Evolutionary conservation across 2,113 vertebrate species (phyloP).

Genomic region (Dromas ardeola): DNA sequence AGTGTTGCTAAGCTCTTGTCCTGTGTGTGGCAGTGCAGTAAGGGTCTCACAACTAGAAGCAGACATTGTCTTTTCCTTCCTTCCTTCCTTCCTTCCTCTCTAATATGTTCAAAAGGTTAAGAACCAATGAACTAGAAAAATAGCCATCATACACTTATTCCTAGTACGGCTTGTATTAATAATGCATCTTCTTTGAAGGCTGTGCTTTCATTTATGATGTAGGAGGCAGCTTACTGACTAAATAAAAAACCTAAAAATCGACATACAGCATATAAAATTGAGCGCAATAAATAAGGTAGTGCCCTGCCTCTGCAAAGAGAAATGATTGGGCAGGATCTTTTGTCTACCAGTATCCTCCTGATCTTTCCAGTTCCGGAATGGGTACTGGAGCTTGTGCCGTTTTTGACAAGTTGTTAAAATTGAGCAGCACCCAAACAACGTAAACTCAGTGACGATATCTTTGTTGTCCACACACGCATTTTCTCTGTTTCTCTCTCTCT

Average conservation of each 20-base stretch:
- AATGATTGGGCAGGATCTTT: neutral
- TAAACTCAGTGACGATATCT: neutral
- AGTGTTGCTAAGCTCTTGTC: neutral
- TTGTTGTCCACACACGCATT: neutral
- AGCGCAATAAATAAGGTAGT: neutral
- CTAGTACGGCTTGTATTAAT: neutral
- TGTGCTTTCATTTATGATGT: neutral
- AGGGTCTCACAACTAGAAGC: neutral
- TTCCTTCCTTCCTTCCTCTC: neutral
- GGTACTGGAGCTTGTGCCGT: neutral
- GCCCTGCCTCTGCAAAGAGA: neutral
- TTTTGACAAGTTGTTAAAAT: neutral
- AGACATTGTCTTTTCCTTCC: neutral
- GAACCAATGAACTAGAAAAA: neutral
- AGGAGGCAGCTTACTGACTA: neutral
- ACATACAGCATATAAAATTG: neutral
- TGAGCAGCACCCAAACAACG: neutral
- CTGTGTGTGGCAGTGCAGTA: neutral
- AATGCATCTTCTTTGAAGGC: neutral
- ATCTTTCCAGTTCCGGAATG: neutral
- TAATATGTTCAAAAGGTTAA: neutral
- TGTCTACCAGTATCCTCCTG: neutral
- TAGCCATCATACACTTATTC: neutral
- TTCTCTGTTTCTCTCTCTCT: neutral
- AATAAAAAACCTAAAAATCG: neutral